Conservation (phyloP, 2,888 invertebrate genomes). For the Hydraecia micacea region DNA sequence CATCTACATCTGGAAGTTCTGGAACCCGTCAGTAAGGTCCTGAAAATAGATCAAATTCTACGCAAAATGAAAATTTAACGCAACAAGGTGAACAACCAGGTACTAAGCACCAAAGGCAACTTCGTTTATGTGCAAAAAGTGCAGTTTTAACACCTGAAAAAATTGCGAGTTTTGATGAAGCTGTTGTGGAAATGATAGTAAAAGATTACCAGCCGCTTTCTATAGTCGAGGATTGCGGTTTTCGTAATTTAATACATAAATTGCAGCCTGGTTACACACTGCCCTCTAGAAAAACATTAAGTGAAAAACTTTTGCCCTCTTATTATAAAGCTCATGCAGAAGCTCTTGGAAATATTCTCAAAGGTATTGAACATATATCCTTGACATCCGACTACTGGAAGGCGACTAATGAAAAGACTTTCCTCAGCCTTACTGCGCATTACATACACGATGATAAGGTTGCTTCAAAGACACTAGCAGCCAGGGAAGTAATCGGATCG, state of each 20-base stretch:
- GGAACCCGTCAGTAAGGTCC: neutral
- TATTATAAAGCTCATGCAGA: neutral
- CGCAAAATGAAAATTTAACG: neutral
- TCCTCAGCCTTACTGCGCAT: constrained; percentile 1
- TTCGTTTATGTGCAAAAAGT: constrained; percentile 4
- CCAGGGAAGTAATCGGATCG: neutral
- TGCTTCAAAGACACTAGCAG: neutral
- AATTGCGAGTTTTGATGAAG: constrained; percentile 2
- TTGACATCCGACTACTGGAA: constrained; percentile 3
- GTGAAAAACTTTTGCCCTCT: neutral
- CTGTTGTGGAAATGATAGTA: constrained; percentile 2
- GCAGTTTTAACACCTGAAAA: neutral
- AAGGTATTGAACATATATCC: neutral
- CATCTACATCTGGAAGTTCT: neutral
- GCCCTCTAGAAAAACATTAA: neutral
- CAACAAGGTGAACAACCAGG: neutral
- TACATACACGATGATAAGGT: neutral
- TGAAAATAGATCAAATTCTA: too few relatives aligned
- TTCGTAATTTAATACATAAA: constrained; percentile 3
- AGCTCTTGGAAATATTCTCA: neutral
- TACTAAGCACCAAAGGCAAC: neutral
- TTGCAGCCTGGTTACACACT: neutral
- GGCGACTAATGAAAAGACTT: neutral
- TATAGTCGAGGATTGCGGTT: neutral
- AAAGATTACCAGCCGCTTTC: constrained; percentile 3